Evolutionary conservation across 2,113 vertebrate genomes (phyloP), one percentile per base, ranked within the genome.

Genomic region (Gorsachius goisagi): DNA sequence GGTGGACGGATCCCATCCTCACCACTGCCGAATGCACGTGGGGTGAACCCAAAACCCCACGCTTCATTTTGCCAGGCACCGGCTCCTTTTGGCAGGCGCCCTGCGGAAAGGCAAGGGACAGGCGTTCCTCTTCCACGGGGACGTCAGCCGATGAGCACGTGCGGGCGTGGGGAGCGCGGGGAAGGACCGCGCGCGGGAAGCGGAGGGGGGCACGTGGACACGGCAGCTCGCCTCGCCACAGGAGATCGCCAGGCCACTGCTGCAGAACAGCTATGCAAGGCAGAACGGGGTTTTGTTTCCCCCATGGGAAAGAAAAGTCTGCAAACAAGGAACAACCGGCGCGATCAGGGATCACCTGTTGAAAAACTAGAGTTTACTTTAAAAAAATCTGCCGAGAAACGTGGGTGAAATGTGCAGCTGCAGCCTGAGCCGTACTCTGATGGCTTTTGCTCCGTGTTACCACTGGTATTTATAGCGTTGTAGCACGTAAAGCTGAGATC

Each of bases 1-100:
- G n/a, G 9, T 4, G 27, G 22, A 39, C 7, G 13, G 45, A 32
- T 44, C 37, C 15, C 1, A 2, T 64, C 56, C 74, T 39, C 56
- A 17, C 23, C 2, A 2, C 19, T n/a, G 33, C 11, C 27, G 52
- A 45, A 53, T 4, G 26, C 9, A n/a, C 2, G 1, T 3, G 2
- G 32, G 16, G 14, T 9, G 21, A 33, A 47, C 9, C 0, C 19
- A 37, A 50, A 28, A 28, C 15, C 9, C 41, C 16, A 5, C 0
- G 2, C 4, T 3, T 23, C 14, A 14, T 20, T 69, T 88, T 94
- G 52, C 20, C 45, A 88, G 28, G 82, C 5, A 18, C 26, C 3
- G 84, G 10, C 9, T 89, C 49, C 64, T 59, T 73, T 73, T 32
- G 35, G 9, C 69, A 21, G 59, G 63, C 11, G n/a, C 45, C 32